Evolutionary conservation across 2,797 vertebrate genomes (phyloP), one percentile per base, ranked within the genome.

Genomic region (Anomalospiza imberbis): DNA sequence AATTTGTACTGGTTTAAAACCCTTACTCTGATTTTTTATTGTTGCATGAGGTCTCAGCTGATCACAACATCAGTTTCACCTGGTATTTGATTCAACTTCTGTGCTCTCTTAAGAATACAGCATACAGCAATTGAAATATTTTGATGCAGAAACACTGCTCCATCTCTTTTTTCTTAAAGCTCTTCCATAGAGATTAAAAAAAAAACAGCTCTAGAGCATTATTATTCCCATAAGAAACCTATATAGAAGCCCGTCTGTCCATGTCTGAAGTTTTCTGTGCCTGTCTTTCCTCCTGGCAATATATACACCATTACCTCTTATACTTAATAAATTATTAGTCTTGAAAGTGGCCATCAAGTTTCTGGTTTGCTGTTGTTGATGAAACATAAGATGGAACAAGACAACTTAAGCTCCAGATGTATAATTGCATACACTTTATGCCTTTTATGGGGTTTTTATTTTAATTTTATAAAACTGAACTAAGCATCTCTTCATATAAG

Each of bases 381-480:
- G 3, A 58, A 65, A 40, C 4, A 7, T 10, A 68, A 65, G 13
- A 50, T 60, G 12, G 38, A 86, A 47, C 5, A 61, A 74, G 6
- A 0, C 42, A 63, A 44, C 82, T 50, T 34, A 73, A 76, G 32
- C 45, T 74, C 21, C 40, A 79, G 25, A 17, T 6, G 7, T 57
- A 58, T 65, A 53, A 50, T 48, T 79, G 32, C 12, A 48, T 11
- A 28, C 2, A 7, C 7, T 71, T 74, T 25, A 47, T 44, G 40
- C 2, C 73, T 76, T 91, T 80, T 45, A 24, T 36, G 25, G 13
- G 13, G 38, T 60, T 68, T 74, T 73, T 53, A 54, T 67, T 88
- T 79, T 76, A 53, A 81, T 84, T 94, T 91, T 63, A 44, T 63
- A 67, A 76, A 81, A 75, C 7, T 12, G 32, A 80, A 83, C 67